Percentiles rank a stretch among this genome's conserved stretches.
Evolutionary conservation across 2,113 vertebrate species (phyloP).

Genomic region (Proterorhinus semilunaris): DNA sequence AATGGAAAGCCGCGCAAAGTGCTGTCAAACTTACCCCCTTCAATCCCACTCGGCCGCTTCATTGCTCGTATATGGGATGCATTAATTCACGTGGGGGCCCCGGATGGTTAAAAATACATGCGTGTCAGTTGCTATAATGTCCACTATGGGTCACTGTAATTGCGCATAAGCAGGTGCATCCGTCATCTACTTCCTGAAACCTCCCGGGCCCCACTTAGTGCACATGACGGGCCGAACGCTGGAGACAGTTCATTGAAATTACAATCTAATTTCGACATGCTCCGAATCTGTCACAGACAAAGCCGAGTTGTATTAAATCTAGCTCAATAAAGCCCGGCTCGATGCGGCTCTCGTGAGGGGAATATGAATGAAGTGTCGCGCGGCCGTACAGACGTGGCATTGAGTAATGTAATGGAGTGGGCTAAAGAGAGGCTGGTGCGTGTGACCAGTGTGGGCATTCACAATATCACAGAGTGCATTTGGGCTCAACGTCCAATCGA

Average conservation of each 20-base stretch:
- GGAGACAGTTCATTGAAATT: constrained; percentile 52
- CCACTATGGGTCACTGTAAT: constrained; percentile 35
- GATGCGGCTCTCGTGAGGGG: constrained; percentile 18
- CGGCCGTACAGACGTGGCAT: constrained; percentile 23
- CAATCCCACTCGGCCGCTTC: background rate
- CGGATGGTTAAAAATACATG: background rate
- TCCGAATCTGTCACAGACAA: constrained; percentile 50
- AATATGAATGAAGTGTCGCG: constrained; percentile 39
- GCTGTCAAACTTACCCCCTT: background rate
- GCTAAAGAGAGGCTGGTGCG: constrained; percentile 9
- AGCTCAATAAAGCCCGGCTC: constrained; percentile 25
- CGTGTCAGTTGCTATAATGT: constrained; percentile 9
- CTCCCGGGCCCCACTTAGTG: constrained; percentile 10
- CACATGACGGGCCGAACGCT: constrained; percentile 38
- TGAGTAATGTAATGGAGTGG: constrained; percentile 4
- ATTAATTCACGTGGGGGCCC: background rate
- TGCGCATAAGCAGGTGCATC: constrained; percentile 16
- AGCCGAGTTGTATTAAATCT: constrained; percentile 41
- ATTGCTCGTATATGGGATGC: background rate
- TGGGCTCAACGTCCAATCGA: too few species aligned
- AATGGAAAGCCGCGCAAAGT: too few species aligned
- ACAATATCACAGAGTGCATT: too few species aligned
- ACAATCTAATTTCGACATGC: constrained; percentile 50
- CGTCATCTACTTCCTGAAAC: background rate
- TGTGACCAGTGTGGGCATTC: too few species aligned